Conservation (phyloP, 2,797 vertebrate genomes). For the Psittacula echo region DNA sequence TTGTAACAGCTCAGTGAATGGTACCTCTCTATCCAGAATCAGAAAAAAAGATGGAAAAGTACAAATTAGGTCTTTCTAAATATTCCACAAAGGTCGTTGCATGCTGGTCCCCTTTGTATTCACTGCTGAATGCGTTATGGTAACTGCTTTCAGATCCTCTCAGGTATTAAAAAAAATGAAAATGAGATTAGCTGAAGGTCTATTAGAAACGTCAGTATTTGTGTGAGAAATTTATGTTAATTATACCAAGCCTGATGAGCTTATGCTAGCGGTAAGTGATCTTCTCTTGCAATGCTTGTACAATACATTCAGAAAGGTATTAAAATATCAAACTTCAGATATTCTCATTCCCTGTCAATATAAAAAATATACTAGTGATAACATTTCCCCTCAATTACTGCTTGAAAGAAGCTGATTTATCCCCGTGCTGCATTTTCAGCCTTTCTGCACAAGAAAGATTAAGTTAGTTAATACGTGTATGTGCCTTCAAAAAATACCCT, state of each 20-base stretch:
- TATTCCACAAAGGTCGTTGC: neutral
- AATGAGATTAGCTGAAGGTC: constrained; percentile 63
- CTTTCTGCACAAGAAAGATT: constrained; percentile 57
- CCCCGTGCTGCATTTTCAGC: constrained; percentile 31
- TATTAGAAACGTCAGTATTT: constrained; percentile 65
- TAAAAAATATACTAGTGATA: constrained; percentile 55
- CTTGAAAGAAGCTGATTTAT: constrained; percentile 58
- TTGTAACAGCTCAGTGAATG: accelerated
- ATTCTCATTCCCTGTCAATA: constrained; percentile 54
- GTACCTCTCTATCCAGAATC: neutral
- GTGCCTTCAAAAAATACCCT: constrained; percentile 46
- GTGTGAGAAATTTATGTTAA: constrained; percentile 65
- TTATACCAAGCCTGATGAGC: constrained; percentile 62
- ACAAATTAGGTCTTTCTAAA: neutral
- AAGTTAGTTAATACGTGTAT: constrained; percentile 59
- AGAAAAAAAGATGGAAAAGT: neutral
- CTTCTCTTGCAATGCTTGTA: constrained; percentile 37
- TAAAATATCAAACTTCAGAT: constrained; percentile 57
- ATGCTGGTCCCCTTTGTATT: neutral
- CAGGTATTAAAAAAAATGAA: constrained; percentile 65
- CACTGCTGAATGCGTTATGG: neutral
- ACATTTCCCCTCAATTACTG: constrained; percentile 63
- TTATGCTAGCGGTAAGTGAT: constrained; percentile 65
- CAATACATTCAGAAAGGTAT: constrained; percentile 61
- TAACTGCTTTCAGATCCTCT: constrained; percentile 28